Base-by-base conservation (phyloP, 2,888 invertebrate species). In the Electrophaes corylata region DNA sequence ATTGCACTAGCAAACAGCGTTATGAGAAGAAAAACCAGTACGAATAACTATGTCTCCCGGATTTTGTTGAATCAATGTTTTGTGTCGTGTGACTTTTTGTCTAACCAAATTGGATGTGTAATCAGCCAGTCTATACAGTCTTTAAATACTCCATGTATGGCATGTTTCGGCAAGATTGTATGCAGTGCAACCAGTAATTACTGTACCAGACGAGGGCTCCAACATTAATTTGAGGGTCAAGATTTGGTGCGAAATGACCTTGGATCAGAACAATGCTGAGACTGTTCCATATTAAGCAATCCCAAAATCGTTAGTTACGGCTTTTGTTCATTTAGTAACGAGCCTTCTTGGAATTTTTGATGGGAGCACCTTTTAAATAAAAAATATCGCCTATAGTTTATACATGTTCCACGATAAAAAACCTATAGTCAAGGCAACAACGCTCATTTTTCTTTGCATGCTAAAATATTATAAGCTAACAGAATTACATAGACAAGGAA, bases 161-260 rank as follows among this genome's bases (percentile, higher is more conserved):
- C 62, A 72, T 72, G 69, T 72, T 70, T 70, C 63, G 69, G 69
- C 72, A 67, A 72, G 67, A 58, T 12, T 57, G 44, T 41, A 52
- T 20, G 46, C 57, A 46, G 23, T 65, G 71, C 57, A 62, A 40
- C 55, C 62, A 23, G 43, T 65, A 62, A 64, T 66, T 66, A 66
- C 55, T 47, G 47, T 18, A 52, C 46, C 48, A 47, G 49, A 51
- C 26, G 48, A 59, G 60, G 62, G 50, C 46, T 60, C 52, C 35
- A 47, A 16, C 59, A 57, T 53, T 56, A 35, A 48, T 40, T 37
- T 20, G 48, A 54, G 49, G 40, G 49, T 56, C 45, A 62, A 60
- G 60, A 54, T 62, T 60, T 46, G 39, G 44, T 58, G 49, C 20
- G 19, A 37, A 53, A 19, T 39, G 51, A 46, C 55, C 52, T 62